Evolutionary conservation across 1,140 invertebrate genomes (phyloP).

Genomic region (Pantala flavescens): DNA sequence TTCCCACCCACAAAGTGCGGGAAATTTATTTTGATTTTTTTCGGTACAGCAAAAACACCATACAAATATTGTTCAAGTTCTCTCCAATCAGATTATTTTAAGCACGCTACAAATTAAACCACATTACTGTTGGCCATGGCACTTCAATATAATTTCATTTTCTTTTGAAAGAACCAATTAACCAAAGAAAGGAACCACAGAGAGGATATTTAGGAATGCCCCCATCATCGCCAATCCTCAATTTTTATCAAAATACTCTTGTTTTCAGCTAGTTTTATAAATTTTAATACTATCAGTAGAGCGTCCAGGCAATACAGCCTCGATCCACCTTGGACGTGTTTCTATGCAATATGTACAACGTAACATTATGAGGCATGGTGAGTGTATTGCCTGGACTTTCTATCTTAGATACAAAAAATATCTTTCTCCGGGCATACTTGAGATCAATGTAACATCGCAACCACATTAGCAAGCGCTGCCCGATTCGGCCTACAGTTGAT

Average conservation of each 20-base stretch:
- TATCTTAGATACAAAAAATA: slow-evolving; percentile 10
- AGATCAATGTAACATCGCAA: slow-evolving; percentile 15
- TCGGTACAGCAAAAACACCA: slow-evolving; percentile 14
- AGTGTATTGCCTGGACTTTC: slow-evolving; percentile 14
- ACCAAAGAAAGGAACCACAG: slow-evolving; percentile 5
- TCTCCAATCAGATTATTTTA: slow-evolving; percentile 14
- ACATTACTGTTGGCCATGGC: slow-evolving; percentile 11
- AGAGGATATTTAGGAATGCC: background rate
- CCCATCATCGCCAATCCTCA: background rate
- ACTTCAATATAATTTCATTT: slow-evolving; percentile 13
- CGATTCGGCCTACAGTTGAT: background rate
- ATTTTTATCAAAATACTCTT: slow-evolving; percentile 12
- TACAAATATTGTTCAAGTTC: slow-evolving; percentile 14
- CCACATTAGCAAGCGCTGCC: slow-evolving; percentile 4
- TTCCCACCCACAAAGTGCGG: background rate
- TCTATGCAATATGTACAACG: slow-evolving; percentile 14
- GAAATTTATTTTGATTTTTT: slow-evolving; percentile 11
- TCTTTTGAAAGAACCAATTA: slow-evolving; percentile 6
- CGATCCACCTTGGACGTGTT: slow-evolving; percentile 2
- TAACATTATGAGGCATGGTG: slow-evolving; percentile 12
- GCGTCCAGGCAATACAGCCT: slow-evolving; percentile 3
- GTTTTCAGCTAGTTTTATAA: slow-evolving; percentile 11
- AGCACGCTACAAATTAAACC: slow-evolving; percentile 15
- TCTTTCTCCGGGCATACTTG: slow-evolving; percentile 13
- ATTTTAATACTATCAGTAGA: slow-evolving; percentile 12